A percentile compares a stretch with the other conserved stretches of the same genome.
These are phyloP conservation scores for Helicoverpa armigera DNA, from an alignment of 1,140 invertebrate genomes.

Conservation along the genomic window DNA sequence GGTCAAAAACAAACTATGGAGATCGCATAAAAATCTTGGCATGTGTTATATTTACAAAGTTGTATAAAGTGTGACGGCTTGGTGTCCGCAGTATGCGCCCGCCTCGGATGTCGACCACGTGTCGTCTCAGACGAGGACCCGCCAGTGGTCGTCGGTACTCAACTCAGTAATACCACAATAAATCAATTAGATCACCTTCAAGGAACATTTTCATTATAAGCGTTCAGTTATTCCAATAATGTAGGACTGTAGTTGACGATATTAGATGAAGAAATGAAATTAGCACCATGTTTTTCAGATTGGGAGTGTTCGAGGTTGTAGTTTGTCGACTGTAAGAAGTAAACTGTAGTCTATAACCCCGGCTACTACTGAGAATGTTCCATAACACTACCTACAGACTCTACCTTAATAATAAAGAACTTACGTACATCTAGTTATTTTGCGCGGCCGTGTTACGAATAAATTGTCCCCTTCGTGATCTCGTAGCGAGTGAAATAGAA, in stretches of 20 bases:
- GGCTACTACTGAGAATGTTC: neutral
- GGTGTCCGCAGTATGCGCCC: constrained; percentile 33
- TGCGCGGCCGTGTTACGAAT: too few relatives aligned
- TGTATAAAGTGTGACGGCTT: constrained; percentile 23
- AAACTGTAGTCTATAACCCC: neutral
- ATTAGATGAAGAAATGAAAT: constrained; percentile 45
- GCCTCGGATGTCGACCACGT: neutral
- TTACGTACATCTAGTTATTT: too few relatives aligned
- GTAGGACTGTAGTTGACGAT: constrained; percentile 33
- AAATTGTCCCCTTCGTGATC: too few relatives aligned
- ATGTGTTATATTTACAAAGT: constrained; percentile 40
- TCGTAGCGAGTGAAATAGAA: neutral
- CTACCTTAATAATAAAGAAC: neutral
- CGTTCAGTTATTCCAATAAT: constrained; percentile 35
- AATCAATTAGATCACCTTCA: constrained; percentile 40
- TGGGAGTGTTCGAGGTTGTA: constrained; percentile 18
- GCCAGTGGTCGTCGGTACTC: neutral
- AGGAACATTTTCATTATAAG: constrained; percentile 50
- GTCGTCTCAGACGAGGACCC: neutral
- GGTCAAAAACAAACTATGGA: constrained; percentile 20
- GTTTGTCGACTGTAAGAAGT: constrained; percentile 2
- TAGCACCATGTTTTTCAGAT: constrained; percentile 49
- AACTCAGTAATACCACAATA: constrained; percentile 30
- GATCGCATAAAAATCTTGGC: constrained; percentile 35
- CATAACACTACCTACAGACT: neutral